phyloP scores from a whole-genome alignment of 2,797 vertebrate species.

The Sebastes kiyomatsui region DNA sequence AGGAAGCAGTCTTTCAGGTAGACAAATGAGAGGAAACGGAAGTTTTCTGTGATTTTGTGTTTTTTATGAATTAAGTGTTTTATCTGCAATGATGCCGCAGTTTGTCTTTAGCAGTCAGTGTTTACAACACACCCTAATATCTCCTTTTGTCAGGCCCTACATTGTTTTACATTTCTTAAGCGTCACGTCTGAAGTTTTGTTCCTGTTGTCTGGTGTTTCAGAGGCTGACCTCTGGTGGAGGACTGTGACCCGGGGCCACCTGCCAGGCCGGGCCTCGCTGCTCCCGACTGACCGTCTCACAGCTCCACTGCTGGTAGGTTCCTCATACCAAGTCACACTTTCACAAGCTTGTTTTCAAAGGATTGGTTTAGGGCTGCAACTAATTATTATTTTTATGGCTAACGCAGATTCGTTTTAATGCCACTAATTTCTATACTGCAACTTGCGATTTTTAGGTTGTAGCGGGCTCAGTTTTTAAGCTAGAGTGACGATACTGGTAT shows the following conservation, averaged over 20 bases:
- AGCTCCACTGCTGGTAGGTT: constrained; percentile 68
- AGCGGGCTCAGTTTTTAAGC: too few relatives aligned
- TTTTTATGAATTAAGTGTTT: not conserved
- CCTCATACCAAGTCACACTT: not conserved
- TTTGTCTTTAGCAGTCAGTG: not conserved
- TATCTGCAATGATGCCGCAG: not conserved
- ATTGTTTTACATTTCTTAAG: not conserved
- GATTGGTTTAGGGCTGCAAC: not conserved
- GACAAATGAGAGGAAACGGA: not conserved
- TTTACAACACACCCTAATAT: not conserved
- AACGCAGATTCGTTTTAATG: rapidly evolving
- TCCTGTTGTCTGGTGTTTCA: constrained; percentile 44
- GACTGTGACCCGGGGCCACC: constrained; percentile 77
- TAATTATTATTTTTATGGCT: too few relatives aligned
- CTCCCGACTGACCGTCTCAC: constrained; percentile 64
- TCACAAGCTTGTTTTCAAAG: not conserved
- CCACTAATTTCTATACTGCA: too few relatives aligned
- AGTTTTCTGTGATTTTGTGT: not conserved
- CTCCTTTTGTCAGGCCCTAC: rapidly evolving
- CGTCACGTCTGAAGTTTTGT: not conserved
- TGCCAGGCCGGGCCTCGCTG: constrained; percentile 79
- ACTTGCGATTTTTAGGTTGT: too few relatives aligned
- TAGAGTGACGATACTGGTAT: rapidly evolving
- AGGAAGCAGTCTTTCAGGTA: not conserved
- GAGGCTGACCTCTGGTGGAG: constrained; percentile 77